Conservation (phyloP, 2,888 invertebrate genomes). For the Melikaiella ostensackeni region DNA sequence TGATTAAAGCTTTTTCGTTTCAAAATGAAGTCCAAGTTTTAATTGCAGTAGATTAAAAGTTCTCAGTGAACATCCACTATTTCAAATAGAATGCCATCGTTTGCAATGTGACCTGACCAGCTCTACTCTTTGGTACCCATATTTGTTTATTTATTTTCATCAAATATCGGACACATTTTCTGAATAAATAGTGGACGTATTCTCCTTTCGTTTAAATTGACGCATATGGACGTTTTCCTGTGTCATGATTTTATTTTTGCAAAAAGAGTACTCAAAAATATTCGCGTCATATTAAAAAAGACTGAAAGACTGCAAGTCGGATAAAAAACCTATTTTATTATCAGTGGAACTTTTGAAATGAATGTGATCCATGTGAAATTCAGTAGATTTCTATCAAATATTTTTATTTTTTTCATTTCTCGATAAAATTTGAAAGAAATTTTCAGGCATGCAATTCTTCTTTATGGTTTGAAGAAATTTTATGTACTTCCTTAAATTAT, state of each 20-base stretch:
- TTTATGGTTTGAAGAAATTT: too few species aligned
- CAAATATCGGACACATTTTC: constrained; percentile 4
- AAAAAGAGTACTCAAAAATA: not conserved
- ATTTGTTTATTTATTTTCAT: constrained; percentile 8
- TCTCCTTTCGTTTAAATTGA: not conserved
- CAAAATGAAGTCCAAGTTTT: constrained; percentile 1
- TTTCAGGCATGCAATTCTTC: too few species aligned
- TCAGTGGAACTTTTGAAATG: too few species aligned
- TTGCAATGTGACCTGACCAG: not conserved
- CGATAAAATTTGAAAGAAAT: too few species aligned
- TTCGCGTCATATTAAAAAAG: too few species aligned
- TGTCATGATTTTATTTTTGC: not conserved
- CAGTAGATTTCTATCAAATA: too few species aligned
- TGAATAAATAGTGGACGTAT: constrained; percentile 3
- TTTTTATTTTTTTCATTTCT: too few species aligned
- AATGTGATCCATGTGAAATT: too few species aligned
- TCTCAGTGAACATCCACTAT: not conserved
- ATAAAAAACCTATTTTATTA: too few species aligned
- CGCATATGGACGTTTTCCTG: not conserved
- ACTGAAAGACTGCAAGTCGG: too few species aligned
- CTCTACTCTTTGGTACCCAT: not conserved
- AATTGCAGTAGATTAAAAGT: constrained; percentile 2
- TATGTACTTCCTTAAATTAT: too few species aligned
- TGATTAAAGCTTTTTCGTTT: not conserved
- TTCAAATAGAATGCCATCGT: constrained; percentile 1